Percentiles rank a stretch among this genome's conserved stretches.
Conservation (phyloP, 2,797 vertebrate genomes). For the Varecia variegata region DNA sequence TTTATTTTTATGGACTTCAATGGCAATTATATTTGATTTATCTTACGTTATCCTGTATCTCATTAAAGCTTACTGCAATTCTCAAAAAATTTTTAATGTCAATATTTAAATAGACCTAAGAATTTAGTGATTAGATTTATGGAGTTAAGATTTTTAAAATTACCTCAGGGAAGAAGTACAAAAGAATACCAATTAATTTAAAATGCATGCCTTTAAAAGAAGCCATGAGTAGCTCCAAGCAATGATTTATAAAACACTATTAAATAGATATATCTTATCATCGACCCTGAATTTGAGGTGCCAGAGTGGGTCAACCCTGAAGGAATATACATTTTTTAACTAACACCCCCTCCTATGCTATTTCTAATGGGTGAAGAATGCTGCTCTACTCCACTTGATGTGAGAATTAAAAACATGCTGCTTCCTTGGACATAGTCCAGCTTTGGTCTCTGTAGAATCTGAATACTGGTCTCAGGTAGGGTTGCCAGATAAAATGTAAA, state of each 20-base stretch:
- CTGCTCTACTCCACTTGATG: background rate
- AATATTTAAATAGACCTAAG: conserved; percentile 41
- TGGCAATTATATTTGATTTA: conserved; percentile 43
- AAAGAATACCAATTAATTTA: conserved; percentile 51
- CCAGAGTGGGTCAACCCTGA: background rate
- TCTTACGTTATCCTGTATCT: background rate
- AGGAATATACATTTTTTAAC: background rate
- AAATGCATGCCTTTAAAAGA: conserved; percentile 31
- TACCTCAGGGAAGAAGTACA: background rate
- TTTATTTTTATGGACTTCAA: background rate
- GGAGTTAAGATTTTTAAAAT: conserved; percentile 29
- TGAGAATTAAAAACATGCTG: background rate
- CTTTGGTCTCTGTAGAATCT: background rate
- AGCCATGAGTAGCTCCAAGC: background rate
- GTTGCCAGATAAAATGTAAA: background rate
- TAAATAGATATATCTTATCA: background rate
- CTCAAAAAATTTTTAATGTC: conserved; percentile 45
- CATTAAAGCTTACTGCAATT: conserved; percentile 1
- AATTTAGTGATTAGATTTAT: conserved; percentile 40
- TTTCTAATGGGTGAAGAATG: background rate
- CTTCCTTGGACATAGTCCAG: background rate
- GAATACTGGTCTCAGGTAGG: background rate
- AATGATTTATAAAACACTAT: conserved; percentile 44
- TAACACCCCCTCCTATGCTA: background rate
- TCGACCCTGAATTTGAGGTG: background rate